Conservation (phyloP, 2,113 vertebrate genomes). For the Brachypodius melanocephalos region DNA sequence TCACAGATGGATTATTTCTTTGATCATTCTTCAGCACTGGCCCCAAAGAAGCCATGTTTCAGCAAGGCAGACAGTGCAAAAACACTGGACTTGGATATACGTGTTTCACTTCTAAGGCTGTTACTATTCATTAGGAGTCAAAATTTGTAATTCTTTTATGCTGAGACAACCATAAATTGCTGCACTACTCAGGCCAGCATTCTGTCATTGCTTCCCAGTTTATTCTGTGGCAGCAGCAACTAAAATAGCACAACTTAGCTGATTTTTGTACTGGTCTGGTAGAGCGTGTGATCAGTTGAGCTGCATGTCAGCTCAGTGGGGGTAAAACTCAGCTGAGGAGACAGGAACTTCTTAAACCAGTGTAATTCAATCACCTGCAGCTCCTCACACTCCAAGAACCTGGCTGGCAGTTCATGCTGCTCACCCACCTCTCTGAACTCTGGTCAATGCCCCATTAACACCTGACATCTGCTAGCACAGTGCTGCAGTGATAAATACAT, state of each 20-base stretch:
- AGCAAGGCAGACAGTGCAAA: not conserved
- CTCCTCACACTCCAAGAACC: not conserved
- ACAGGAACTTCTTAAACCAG: conserved; percentile 5
- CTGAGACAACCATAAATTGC: not conserved
- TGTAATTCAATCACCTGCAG: conserved; percentile 12
- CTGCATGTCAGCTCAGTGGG: not conserved
- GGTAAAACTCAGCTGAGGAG: not conserved
- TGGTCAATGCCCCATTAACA: not conserved
- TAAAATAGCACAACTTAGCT: not conserved
- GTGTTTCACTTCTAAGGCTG: not conserved
- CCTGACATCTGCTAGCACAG: not conserved
- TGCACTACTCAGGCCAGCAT: not conserved
- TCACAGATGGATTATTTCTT: not conserved
- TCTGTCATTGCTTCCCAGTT: not conserved
- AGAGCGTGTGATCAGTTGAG: not conserved
- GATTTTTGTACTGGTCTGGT: not conserved
- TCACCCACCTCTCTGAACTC: not conserved
- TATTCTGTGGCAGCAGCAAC: not conserved
- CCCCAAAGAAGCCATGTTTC: not conserved
- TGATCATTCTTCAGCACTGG: not conserved
- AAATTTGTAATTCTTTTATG: not conserved
- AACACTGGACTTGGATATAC: not conserved
- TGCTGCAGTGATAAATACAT: not conserved
- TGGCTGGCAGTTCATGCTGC: not conserved
- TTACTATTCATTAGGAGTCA: not conserved